phyloP scores from a whole-genome alignment of 2,888 invertebrate genomes.

The Euproctis similis region DNA sequence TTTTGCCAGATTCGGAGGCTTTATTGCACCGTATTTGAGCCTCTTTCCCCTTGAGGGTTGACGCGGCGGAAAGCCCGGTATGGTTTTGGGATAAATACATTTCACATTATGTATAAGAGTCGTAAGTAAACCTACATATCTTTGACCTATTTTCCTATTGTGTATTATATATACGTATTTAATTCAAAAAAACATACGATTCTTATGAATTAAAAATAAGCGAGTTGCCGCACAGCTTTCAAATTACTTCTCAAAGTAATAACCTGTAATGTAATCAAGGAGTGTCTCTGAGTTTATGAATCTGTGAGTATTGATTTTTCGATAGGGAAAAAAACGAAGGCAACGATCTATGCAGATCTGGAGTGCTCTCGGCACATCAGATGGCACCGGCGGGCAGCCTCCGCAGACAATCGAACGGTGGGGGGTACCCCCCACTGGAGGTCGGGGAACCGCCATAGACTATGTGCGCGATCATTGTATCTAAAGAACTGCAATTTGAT shows the following conservation, averaged over 20 bases:
- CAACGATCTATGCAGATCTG: constrained; percentile 77
- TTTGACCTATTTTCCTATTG: constrained; percentile 32
- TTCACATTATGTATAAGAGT: constrained; percentile 66
- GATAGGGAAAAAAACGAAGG: constrained; percentile 75
- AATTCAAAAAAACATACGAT: too few species aligned
- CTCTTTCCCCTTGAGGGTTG: constrained; percentile 69
- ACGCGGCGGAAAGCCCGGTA: constrained; percentile 62
- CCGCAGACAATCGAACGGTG: constrained; percentile 75
- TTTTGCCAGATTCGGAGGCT: constrained; percentile 71
- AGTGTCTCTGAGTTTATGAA: constrained; percentile 66
- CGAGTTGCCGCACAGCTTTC: too few species aligned
- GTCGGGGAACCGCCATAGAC: constrained; percentile 65
- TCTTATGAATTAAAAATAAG: too few species aligned
- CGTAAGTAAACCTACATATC: constrained; percentile 42
- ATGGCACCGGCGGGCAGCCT: constrained; percentile 75
- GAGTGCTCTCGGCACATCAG: constrained; percentile 76
- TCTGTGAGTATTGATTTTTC: constrained; percentile 73
- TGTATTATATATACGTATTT: background rate
- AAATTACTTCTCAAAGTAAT: too few species aligned
- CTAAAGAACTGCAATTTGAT: constrained; percentile 9
- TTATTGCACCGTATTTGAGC: constrained; percentile 69
- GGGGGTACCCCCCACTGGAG: constrained; percentile 59
- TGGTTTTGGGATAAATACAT: constrained; percentile 59
- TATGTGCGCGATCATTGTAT: constrained; percentile 29
- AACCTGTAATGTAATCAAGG: constrained; percentile 55